Evolutionary conservation across 2,888 invertebrate genomes (phyloP).

Genomic region (Margaritifera margaritifera): DNA sequence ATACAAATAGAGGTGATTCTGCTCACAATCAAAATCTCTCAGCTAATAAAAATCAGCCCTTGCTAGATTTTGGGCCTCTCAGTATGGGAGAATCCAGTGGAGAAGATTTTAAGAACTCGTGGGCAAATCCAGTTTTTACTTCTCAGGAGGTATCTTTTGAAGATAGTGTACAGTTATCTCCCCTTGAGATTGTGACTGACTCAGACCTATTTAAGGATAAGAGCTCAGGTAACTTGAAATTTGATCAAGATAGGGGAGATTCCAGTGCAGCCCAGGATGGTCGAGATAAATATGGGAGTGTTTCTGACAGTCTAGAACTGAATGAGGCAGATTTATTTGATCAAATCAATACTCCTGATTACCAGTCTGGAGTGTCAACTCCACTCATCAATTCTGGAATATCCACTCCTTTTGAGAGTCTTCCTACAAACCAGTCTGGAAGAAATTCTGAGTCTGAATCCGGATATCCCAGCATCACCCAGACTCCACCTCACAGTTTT

Average conservation of each 20-base stretch:
- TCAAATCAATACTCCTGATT: constrained; percentile 35
- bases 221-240: too few species aligned
- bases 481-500: constrained; percentile 71
- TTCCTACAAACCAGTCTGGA: constrained; percentile 8
- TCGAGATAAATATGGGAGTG: constrained; percentile 17
- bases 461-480: constrained; percentile 38
- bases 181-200: too few species aligned
- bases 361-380: constrained; percentile 19
- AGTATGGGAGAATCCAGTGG: too few species aligned
- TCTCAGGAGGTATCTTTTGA: too few species aligned
- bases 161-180: too few species aligned
- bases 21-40: too few species aligned
- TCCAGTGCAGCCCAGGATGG: too few species aligned
- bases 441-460: constrained; percentile 27
- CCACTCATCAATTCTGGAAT: constrained; percentile 23
- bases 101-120: too few species aligned
- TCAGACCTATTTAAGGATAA: too few species aligned
- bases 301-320: constrained; percentile 36
- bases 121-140: too few species aligned
- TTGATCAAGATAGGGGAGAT: too few species aligned
- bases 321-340: constrained; percentile 46
- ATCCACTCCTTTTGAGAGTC: constrained; percentile 16
- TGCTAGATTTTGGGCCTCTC: constrained; percentile 9
- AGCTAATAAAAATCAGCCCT: background rate
- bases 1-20: too few species aligned